Base-by-base conservation (phyloP, 2,797 vertebrate genomes). In the Echiichthys vipera region DNA sequence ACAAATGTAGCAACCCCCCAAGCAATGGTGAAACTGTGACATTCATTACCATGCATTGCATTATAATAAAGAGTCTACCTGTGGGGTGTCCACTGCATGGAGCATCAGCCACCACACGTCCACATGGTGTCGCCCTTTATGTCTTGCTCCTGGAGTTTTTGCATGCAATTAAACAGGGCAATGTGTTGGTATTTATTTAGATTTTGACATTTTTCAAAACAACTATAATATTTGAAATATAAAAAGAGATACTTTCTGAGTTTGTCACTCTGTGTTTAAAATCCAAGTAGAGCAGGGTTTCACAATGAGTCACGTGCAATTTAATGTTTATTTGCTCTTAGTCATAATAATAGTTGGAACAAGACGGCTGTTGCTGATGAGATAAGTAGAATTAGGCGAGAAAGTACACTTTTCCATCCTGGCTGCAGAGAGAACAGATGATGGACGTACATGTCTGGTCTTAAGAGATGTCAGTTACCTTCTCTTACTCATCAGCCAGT, bases 61-160 rank as follows among this genome's bases (percentile, higher is more conserved):
- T 42, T 8, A 1, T 7, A 29, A 32, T 0, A 5, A 47, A n/a
- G 13, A 3, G 5, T 64, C 6, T 75, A 74, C 77, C 80, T 71
- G 80, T 1, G 50, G 61, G 40, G 54, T 56, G 51, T 61, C 56
- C 46, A 46, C 50, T 55, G 72, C 46, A 56, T 8, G 36, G 14
- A 30, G 42, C 46, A 4, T 73, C 47, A 34, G 77, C 51, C 74
- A 17, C 37, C 18, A 13, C 22, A 54, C 59, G 72, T 50, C 91
- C 93, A 90, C 91, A 62, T 22, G 89, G 84, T 82, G 93, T 84
- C 93, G 87, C 91, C 32, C 83, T 88, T 80, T 36, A 54, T 50
- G 78, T 40, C 74, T 65, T 30, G 12, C 22, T 57, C 25, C 22
- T 30, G n/a, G 6, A n/a, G 15, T 70, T 50, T 54, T 47, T 18